A percentile compares a stretch with the other conserved stretches of the same genome.
Conservation (phyloP, 2,888 invertebrate genomes). For the Pterobdella sp. region DNA sequence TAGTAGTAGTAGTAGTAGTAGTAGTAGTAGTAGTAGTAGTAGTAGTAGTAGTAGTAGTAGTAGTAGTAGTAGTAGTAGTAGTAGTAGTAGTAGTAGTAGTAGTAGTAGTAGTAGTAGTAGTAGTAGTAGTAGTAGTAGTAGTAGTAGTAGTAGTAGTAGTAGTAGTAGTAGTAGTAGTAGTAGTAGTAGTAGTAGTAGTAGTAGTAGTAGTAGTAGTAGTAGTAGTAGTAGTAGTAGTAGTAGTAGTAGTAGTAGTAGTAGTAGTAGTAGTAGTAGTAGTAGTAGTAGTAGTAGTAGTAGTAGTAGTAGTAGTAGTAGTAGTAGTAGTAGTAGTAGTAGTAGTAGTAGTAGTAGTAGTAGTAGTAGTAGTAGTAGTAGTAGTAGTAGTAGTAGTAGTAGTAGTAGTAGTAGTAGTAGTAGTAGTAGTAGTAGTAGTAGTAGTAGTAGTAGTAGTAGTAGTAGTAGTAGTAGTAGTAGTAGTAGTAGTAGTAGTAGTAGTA, state of each 20-base stretch:
- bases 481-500: conserved; percentile 28
- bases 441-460: neutral
- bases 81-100: conserved; percentile 3
- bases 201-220: conserved; percentile 1
- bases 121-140: neutral
- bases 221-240: neutral
- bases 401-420: too few species aligned
- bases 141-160: conserved; percentile 1
- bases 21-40: neutral
- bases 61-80: neutral
- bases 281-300: conserved; percentile 1
- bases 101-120: neutral
- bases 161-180: neutral
- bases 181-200: neutral
- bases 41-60: conserved; percentile 1
- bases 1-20: neutral
- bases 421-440: too few species aligned
- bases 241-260: neutral
- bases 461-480: conserved; percentile 27
- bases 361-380: too few species aligned
- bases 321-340: neutral
- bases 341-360: too few species aligned
- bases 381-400: too few species aligned
- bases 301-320: conserved; percentile 2
- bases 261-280: too few species aligned